Evolutionary conservation across 2,797 vertebrate genomes (phyloP), one percentile per base, ranked within the genome.

Genomic region (Neosalanx taihuensis): DNA sequence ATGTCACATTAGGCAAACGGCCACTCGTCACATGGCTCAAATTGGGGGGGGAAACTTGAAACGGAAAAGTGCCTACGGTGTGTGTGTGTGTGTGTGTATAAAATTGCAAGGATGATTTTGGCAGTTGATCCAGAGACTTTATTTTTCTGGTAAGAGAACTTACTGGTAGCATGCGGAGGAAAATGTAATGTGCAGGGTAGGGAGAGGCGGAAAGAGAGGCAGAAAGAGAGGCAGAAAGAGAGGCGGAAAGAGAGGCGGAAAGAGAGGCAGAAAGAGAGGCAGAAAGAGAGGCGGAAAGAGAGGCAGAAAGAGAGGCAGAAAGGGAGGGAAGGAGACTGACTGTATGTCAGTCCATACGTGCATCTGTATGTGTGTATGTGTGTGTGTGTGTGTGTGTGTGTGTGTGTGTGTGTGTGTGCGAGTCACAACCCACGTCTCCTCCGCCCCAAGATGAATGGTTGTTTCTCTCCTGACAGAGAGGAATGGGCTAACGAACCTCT

Each of bases 401-500:
- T 53, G 74, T 64, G 68, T 60, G 67, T 46, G 65, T 74, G 59
- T 71, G 73, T 33, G 67, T 72, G 74, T 26, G 75, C 86, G 87
- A 89, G 84, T 91, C 86, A 90, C 80, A 83, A 87, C 83, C 81
- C 72, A 70, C 72, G 75, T 82, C 85, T 84, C 77, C 69, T 76
- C 74, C 81, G 83, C 61, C 79, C 71, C 79, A 79, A 87, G 89
- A 92, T 87, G 86, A 85, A 88, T 90, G 91, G 41, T 83, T 83
- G 87, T 85, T 89, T 90, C 79, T 83, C 76, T 81, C 66, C 82
- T 86, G 87, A 90, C 87, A 85, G 69, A 90, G 83, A 91, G 83
- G 81, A 90, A 90, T 86, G 84, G 78, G 57, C 75, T 83, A 86
- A 89, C 83, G 85, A 88, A 89, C 82, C 89, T 89, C 83, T 80